Evolutionary conservation across 2,888 invertebrate species (phyloP).

Genomic region (Pristionchus exspectatus): DNA sequence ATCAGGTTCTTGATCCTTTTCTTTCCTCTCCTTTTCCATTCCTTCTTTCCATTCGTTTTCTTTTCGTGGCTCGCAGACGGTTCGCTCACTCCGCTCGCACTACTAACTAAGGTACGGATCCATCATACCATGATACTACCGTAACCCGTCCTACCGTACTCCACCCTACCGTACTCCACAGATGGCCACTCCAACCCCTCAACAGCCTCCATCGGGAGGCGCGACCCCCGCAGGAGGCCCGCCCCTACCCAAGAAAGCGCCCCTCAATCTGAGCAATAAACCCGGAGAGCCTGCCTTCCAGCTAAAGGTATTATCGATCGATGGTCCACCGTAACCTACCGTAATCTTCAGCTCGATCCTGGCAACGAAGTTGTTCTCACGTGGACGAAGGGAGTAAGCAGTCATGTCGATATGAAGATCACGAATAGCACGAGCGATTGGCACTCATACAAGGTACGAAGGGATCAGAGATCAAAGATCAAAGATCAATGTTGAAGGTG

Average conservation of each 20-base stretch:
- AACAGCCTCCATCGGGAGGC: slow-evolving; percentile 2
- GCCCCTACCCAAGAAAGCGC: background rate
- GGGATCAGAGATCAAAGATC: slow-evolving; percentile 6
- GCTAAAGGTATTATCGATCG: slow-evolving; percentile 5
- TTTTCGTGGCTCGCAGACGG: background rate
- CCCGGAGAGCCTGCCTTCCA: slow-evolving; percentile 47
- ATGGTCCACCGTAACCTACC: background rate
- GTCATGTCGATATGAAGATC: slow-evolving; percentile 49
- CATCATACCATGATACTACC: background rate
- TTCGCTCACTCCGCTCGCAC: background rate
- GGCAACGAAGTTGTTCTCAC: background rate
- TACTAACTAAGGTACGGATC: background rate
- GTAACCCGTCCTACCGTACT: background rate
- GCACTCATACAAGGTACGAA: slow-evolving; percentile 38
- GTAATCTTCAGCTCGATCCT: slow-evolving; percentile 39
- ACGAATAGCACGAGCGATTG: slow-evolving; percentile 11
- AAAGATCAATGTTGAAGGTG: background rate
- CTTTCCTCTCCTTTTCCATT: too few relatives aligned
- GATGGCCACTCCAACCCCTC: background rate
- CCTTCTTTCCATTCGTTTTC: background rate
- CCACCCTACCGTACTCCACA: background rate
- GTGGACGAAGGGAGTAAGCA: slow-evolving; percentile 49
- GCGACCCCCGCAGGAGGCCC: background rate
- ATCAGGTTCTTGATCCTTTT: too few relatives aligned
- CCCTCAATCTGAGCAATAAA: slow-evolving; percentile 47